Evolutionary conservation across 2,797 vertebrate genomes (phyloP), one percentile per base, ranked within the genome.

Genomic region (Brachyrhaphis roseni): DNA sequence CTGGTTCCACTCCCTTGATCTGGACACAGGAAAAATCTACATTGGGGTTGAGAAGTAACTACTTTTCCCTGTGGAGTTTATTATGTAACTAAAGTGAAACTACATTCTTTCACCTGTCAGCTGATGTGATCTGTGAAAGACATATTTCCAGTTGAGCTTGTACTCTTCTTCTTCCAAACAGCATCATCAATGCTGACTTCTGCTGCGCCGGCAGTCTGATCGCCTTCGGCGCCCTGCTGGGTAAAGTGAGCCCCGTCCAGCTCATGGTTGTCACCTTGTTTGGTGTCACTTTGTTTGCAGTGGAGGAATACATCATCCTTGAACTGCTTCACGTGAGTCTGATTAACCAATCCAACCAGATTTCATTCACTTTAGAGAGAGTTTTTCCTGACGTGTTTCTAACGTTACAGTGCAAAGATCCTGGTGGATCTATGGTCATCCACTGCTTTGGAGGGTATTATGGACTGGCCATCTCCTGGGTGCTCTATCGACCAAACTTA

Each of bases 111-210:
- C 45, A 73, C 15, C 10, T 47, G n/a, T 74, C 28, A 70, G 31
- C 3, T 10, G 23, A 4, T 39, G 20, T 41, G 18, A 7, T n/a
- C 6, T 73, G 49, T 10, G 10, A 15, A 68, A 64, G 53, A 39
- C 39, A 76, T 43, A 43, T 76, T 73, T 78, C n/a, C 16, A 28
- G 49, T 51, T 71, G 8, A 0, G 8, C 8, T 55, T 72, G 23
- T 34, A 64, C 46, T 78, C 23, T 51, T 13, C 26, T 41, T 70
- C 12, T 53, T 31, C 76, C 82, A 47, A 2, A 16, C 90, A 99
- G 98, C 92, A 84, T 99, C 90, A 99, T 99, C 91, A 98, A 98
- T 1, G 98, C 98, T 0, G 98, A 99, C 91, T 99, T 99, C 95
- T 98, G 98, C 73, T 28, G 97, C 95, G 98, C 96, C 2, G 96